Percentiles rank a stretch among this genome's conserved stretches.
phyloP scores from a whole-genome alignment of 1,140 invertebrate species.

The Phymorhynchus buccinoides region DNA sequence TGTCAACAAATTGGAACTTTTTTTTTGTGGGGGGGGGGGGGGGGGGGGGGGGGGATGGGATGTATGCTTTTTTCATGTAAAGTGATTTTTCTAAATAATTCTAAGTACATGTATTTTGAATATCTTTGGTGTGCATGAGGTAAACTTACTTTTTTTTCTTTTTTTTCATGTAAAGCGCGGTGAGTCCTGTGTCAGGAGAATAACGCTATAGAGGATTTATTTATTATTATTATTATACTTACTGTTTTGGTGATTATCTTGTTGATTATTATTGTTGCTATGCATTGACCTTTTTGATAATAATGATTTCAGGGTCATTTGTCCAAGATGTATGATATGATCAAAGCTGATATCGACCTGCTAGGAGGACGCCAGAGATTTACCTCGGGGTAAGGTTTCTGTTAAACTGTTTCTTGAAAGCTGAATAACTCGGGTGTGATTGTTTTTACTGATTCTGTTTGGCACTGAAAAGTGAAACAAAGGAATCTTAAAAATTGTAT shows the following conservation, averaged over 20 bases:
- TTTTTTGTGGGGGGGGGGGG: too few species aligned
- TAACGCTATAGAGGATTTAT: too few species aligned
- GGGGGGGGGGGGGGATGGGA: too few species aligned
- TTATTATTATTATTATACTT: too few species aligned
- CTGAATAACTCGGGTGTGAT: neutral
- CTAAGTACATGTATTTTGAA: too few species aligned
- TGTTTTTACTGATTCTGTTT: neutral
- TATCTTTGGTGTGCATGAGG: too few species aligned
- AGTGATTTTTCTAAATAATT: too few species aligned
- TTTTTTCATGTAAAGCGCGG: too few species aligned
- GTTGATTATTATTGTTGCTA: neutral
- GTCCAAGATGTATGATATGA: conserved; percentile 56
- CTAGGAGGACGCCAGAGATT: conserved; percentile 54
- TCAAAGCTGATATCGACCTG: conserved; percentile 52
- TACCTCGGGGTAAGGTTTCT: conserved; percentile 51
- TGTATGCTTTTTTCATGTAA: too few species aligned
- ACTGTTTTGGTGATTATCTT: neutral
- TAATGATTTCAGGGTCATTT: conserved; percentile 51
- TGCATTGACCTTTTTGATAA: neutral
- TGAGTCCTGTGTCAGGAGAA: too few species aligned
- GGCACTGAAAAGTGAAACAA: neutral
- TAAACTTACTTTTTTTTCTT: neutral
- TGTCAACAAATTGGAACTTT: too few species aligned
- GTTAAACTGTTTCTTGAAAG: neutral
- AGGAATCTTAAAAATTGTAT: too few species aligned